Evolutionary conservation across 2,113 vertebrate species (phyloP), one percentile per base, ranked within the genome.

Genomic region (Psophia crepitans): DNA sequence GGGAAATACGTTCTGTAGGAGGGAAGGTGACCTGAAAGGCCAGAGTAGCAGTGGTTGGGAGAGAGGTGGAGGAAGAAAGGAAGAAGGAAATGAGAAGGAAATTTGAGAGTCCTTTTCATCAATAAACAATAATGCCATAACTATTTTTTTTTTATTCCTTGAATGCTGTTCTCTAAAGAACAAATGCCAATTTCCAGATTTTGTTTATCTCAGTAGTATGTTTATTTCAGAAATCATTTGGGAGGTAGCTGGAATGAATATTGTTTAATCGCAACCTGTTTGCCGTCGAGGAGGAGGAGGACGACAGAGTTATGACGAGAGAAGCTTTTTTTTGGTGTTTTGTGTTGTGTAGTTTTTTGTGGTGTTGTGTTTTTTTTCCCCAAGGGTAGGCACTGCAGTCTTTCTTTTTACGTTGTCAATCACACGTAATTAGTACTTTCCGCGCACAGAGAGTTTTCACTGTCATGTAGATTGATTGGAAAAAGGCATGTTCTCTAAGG

Each of bases 361-460:
- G 46, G 7, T n/a, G 21, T 58, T 37, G 21, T 39, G 10, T 30
- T 32, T 78, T 69, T 73, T 43, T 41, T 44, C n/a, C n/a, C n/a
- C n/a, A 27, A 37, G 51, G 14, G 6, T 39, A 89, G 70, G 56
- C 51, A 39, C 19, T 48, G 27, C 16, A 51, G 73, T 81, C 68
- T 92, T 75, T 87, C 89, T 69, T 90, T 91, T 95, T 93, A 48
- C 51, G 61, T 93, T 96, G 93, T 96, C 96, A 95, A 14, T 96
- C 95, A 89, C 39, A 64, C 0, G 3, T 96, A 96, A 96, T 97
- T 95, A 96, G 89, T 96, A 84, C 89, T 73, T 88, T 95, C 71
- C 93, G 89, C 90, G 77, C 74, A 61, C 54, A 61, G 68, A 69
- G 70, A 95, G 21, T 91, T 88, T 79, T 90, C 93, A 65, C 93